These are phyloP conservation scores for Polypterus bichir DNA, from an alignment of 2,113 vertebrate genomes.

Conservation along the genomic window DNA sequence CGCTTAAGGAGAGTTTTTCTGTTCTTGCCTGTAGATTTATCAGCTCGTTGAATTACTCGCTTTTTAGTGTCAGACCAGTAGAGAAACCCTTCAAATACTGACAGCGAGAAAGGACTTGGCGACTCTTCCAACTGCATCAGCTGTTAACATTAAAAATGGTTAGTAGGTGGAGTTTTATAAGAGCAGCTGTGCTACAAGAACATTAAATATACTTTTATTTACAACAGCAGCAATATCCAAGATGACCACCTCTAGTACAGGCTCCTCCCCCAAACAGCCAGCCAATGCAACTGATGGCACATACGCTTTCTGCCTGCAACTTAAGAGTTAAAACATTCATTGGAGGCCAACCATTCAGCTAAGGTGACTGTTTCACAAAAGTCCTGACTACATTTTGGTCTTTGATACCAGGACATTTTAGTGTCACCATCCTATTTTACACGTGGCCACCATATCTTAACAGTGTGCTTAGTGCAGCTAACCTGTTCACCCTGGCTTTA, in stretches of 20 bases:
- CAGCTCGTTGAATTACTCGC: constrained; percentile 56
- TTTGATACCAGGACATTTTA: too few species aligned
- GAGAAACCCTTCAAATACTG: constrained; percentile 64
- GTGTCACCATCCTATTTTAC: too few species aligned
- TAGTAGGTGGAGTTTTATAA: background rate
- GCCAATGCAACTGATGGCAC: too few species aligned
- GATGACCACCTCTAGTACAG: background rate
- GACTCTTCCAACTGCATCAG: constrained; percentile 61
- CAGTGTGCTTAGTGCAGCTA: too few species aligned
- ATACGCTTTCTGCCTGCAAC: too few species aligned
- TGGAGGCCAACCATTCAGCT: too few species aligned
- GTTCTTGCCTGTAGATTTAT: constrained; percentile 69
- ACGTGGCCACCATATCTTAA: too few species aligned
- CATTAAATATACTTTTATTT: background rate
- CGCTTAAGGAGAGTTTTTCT: constrained; percentile 62
- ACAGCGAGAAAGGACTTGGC: constrained; percentile 61
- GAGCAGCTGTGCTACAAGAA: background rate
- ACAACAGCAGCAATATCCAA: background rate
- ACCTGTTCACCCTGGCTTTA: too few species aligned
- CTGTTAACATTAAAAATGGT: constrained; percentile 29
- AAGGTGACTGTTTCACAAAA: too few species aligned
- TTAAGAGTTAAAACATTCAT: too few species aligned
- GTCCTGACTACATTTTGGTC: too few species aligned
- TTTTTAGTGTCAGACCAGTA: constrained; percentile 76
- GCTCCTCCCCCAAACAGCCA: too few species aligned